phyloP scores from a whole-genome alignment of 1,140 invertebrate species.

The Plutomurus gul region DNA sequence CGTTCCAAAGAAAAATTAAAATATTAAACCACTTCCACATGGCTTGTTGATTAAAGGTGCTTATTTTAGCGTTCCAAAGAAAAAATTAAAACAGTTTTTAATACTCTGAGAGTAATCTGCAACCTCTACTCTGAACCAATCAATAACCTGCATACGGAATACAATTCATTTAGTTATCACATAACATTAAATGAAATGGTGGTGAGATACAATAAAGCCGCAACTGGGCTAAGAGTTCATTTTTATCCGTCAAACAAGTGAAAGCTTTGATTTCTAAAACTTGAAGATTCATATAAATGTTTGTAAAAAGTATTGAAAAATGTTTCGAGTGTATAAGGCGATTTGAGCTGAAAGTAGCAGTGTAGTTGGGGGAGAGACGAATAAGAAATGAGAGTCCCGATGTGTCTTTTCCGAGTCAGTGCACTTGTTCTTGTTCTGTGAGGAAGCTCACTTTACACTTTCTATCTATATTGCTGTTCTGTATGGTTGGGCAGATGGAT shows the following conservation, averaged over 20 bases:
- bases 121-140: no score
- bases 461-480: conserved; percentile 9
- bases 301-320: conserved; percentile 24
- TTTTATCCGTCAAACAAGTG: neutral
- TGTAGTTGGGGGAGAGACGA: conserved; percentile 12
- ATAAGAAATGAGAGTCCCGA: conserved; percentile 35
- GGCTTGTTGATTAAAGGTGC: no score
- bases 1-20: no score
- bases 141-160: no score
- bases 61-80: no score
- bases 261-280: conserved; percentile 7
- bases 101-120: no score
- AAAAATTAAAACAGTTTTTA: no score
- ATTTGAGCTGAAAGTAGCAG: conserved; percentile 1
- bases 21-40: no score
- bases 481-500: neutral
- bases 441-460: conserved; percentile 19
- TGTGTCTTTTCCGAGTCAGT: conserved; percentile 38
- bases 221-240: neutral
- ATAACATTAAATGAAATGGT: neutral
- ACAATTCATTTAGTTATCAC: no score
- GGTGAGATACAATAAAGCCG: neutral
- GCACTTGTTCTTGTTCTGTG: conserved; percentile 12
- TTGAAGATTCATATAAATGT: conserved; percentile 5
- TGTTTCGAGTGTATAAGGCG: neutral